Evolutionary conservation across 2,797 vertebrate genomes (phyloP).

Genomic region (Lacerta viridis): DNA sequence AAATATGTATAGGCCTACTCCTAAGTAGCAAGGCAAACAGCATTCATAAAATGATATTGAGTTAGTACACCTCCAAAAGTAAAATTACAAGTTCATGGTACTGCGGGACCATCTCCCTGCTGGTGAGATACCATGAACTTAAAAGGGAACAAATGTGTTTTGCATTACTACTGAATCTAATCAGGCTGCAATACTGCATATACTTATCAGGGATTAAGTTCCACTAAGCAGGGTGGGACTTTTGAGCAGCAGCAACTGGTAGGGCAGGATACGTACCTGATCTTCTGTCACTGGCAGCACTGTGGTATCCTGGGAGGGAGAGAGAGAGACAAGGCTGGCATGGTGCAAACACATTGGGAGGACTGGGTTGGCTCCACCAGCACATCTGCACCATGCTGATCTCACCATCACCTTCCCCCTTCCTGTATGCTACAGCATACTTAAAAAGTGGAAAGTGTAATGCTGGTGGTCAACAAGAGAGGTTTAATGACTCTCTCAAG

Average conservation of each 20-base stretch:
- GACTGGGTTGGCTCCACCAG: too few relatives aligned
- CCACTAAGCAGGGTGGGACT: not conserved
- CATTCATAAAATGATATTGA: not conserved
- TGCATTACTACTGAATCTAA: not conserved
- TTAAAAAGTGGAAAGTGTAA: too few relatives aligned
- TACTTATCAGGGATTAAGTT: not conserved
- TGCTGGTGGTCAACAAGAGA: too few relatives aligned
- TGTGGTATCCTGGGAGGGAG: too few relatives aligned
- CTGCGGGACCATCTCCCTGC: not conserved
- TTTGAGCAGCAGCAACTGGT: not conserved
- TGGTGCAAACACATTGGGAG: too few relatives aligned
- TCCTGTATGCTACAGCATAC: too few relatives aligned
- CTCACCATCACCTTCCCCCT: too few relatives aligned
- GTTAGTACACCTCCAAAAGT: accelerated
- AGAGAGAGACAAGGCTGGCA: too few relatives aligned
- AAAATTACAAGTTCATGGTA: slow-evolving; percentile 13
- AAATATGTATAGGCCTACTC: not conserved
- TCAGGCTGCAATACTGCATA: not conserved
- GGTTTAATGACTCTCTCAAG: too few relatives aligned
- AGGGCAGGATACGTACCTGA: too few relatives aligned
- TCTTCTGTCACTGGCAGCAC: too few relatives aligned
- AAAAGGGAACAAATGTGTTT: not conserved
- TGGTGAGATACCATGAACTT: slow-evolving; percentile 6
- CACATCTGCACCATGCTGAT: too few relatives aligned
- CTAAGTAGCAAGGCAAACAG: not conserved